Evolutionary conservation across 1,140 invertebrate species (phyloP).

Genomic region (Pogonomyrmex barbatus): DNA sequence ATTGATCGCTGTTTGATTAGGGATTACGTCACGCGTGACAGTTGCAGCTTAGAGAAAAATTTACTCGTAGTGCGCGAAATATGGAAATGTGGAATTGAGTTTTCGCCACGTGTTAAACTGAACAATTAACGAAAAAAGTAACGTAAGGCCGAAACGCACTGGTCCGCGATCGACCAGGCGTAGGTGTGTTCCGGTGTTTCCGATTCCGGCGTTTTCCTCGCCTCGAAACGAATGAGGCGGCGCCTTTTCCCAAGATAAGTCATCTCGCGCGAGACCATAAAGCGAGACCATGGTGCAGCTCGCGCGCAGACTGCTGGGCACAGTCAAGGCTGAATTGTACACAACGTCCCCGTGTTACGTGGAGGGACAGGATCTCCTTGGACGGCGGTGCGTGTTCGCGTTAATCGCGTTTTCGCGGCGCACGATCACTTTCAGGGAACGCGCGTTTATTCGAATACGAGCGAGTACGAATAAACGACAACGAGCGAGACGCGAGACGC

Average conservation of each 20-base stretch:
- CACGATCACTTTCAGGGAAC: conserved; percentile 61
- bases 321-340: conserved; percentile 68
- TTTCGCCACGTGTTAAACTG: background rate
- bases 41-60: background rate
- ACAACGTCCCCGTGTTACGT: conserved; percentile 56
- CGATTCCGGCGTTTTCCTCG: conserved; percentile 7
- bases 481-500: background rate
- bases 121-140: background rate
- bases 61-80: background rate
- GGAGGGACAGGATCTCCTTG: conserved; percentile 72
- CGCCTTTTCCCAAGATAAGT: conserved; percentile 51
- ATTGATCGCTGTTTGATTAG: background rate
- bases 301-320: conserved; percentile 31
- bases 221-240: background rate
- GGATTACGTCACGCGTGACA: background rate
- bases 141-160: background rate
- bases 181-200: conserved; percentile 20
- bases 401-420: conserved; percentile 66
- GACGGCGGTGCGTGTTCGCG: conserved; percentile 55
- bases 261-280: conserved; percentile 12
- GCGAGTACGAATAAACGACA: too few species aligned
- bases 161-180: background rate
- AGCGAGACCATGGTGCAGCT: conserved; percentile 3
- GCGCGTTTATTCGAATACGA: background rate
- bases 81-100: background rate